Conservation (phyloP, 1,140 invertebrate species). For the Diuraphis noxia region DNA sequence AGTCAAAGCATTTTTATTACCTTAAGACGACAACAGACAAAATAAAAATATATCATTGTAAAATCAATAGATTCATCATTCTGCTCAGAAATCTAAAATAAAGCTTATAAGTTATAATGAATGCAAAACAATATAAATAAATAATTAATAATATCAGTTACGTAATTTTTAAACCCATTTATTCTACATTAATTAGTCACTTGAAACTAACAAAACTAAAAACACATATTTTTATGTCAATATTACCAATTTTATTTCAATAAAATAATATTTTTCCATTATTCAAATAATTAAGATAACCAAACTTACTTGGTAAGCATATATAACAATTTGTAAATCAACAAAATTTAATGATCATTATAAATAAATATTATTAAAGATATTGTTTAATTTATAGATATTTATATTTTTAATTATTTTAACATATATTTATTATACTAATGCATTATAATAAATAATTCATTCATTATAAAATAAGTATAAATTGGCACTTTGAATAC, state of each 20-base stretch:
- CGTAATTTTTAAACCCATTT: background rate
- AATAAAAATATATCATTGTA: too few relatives aligned
- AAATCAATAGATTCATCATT: too few relatives aligned
- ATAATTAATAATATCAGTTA: too few relatives aligned
- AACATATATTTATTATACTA: background rate
- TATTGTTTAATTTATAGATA: background rate
- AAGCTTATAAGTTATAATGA: too few relatives aligned
- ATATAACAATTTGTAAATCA: background rate
- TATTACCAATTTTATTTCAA: background rate
- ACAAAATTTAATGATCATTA: background rate
- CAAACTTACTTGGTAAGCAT: background rate
- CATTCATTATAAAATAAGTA: constrained; percentile 1
- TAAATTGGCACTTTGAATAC: constrained; percentile 9
- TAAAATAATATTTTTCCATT: background rate
- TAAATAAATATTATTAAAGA: background rate
- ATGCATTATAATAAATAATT: background rate
- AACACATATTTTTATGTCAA: background rate
- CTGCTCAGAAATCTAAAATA: too few relatives aligned
- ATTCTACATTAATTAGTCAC: background rate
- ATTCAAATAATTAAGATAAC: background rate
- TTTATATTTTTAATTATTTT: background rate
- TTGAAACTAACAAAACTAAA: background rate
- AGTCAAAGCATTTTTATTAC: too few relatives aligned
- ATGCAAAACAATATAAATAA: too few relatives aligned
- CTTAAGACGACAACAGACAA: too few relatives aligned